A percentile compares a stretch with the other conserved stretches of the same genome.
Conservation (phyloP, 2,113 vertebrate species). For the Elgaria multicarinata region DNA sequence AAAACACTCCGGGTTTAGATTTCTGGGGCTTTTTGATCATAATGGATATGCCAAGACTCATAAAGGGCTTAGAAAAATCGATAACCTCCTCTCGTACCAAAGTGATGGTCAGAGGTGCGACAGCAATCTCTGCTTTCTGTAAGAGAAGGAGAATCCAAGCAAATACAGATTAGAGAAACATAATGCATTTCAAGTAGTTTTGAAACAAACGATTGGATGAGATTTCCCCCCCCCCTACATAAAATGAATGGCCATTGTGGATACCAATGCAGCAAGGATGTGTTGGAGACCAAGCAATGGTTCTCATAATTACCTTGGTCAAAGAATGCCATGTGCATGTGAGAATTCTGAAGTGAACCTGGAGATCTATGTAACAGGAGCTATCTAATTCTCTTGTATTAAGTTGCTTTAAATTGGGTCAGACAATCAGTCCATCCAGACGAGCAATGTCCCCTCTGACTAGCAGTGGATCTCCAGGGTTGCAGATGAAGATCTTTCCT, state of each 20-base stretch:
- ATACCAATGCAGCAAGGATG: neutral
- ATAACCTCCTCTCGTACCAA: constrained; percentile 98
- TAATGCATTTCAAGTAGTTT: neutral
- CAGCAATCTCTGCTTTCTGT: constrained; percentile 98
- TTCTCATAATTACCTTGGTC: neutral
- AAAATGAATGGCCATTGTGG: neutral
- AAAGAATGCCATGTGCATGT: too few species aligned
- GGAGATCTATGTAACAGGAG: neutral
- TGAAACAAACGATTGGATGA: neutral
- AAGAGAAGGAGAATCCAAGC: constrained; percentile 73
- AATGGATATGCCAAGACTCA: constrained; percentile 99
- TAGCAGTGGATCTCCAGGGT: neutral
- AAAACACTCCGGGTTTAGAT: constrained; percentile 99
- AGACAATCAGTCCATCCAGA: neutral
- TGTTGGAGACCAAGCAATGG: neutral
- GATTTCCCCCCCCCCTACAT: too few species aligned
- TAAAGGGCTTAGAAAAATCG: constrained; percentile 99
- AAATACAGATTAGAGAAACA: constrained; percentile 59
- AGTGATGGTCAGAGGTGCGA: constrained; percentile 97
- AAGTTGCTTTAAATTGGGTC: neutral
- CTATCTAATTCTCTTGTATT: neutral
- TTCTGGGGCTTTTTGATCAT: constrained; percentile 99
- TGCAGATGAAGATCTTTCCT: neutral
- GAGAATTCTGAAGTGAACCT: neutral
- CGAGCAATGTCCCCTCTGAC: neutral